Evolutionary conservation across 2,888 invertebrate genomes (phyloP).

Genomic region (Abscondita cerata): DNA sequence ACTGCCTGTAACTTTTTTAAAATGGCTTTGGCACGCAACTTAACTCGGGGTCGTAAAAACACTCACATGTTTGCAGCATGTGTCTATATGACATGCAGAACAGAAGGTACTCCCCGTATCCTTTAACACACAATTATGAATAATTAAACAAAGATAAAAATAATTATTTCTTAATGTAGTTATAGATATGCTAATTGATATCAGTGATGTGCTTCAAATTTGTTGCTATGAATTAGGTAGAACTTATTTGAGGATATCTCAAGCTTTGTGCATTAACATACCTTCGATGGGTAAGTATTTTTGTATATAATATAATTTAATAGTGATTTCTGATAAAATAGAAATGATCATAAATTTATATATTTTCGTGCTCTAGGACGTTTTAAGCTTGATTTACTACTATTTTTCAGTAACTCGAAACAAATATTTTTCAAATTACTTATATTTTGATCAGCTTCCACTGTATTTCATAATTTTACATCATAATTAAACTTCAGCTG

Average conservation of each 20-base stretch:
- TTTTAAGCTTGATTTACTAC: no score
- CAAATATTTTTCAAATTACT: no score
- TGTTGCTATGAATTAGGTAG: slow-evolving; percentile 95
- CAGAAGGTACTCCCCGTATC: slow-evolving; percentile 91
- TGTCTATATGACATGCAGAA: slow-evolving; percentile 95
- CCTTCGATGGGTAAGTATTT: slow-evolving; percentile 83
- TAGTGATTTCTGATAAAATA: no score
- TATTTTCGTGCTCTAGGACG: no score
- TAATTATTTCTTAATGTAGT: neutral
- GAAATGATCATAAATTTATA: no score
- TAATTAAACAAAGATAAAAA: no score
- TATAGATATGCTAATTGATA: slow-evolving; percentile 92
- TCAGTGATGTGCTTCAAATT: slow-evolving; percentile 96
- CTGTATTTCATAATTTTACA: no score
- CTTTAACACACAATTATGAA: slow-evolving; percentile 15
- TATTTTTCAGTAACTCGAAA: no score
- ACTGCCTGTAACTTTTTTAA: slow-evolving; percentile 94
- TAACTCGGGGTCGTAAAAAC: slow-evolving; percentile 91
- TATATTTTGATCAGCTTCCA: no score
- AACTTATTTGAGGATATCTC: slow-evolving; percentile 87
- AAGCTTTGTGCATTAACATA: slow-evolving; percentile 88
- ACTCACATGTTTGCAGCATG: slow-evolving; percentile 95
- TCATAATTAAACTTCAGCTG: no score
- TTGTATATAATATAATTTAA: no score
- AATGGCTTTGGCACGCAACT: slow-evolving; percentile 81